Base-by-base conservation (phyloP, 2,888 invertebrate species). In the Phengaris arion region DNA sequence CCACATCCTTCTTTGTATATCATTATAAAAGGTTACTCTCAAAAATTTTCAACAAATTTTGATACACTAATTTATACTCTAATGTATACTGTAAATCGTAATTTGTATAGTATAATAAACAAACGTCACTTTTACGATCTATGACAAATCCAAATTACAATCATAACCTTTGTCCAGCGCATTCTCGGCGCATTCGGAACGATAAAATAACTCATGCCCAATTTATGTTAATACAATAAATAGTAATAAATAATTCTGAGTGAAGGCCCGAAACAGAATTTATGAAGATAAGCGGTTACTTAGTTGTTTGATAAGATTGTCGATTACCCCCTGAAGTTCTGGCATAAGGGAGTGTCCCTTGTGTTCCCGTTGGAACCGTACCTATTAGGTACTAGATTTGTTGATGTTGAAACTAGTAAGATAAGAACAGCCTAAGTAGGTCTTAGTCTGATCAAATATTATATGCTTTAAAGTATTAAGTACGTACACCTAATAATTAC, bases 211-310 rank as follows among this genome's bases (percentile, higher is more conserved):
- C 90, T 93, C 93, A 93, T 86, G 93, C 91, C 90, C 92, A 93
- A 93, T 93, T 93, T 93, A 93, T 93, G 92, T 93, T 93, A 93
- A 92, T 93, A 92, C 89, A 90, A 93, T 93, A 93, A 93, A 93
- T 92, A 92, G 87, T 89, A 84, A 87, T 93, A 93, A 93, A 93
- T 93, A 89, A 91, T 85, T 83, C 84, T 83, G 82, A 83, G 83
- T 85, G 87, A 88, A 87, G 86, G 84, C 85, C 82, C 85, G 85
- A 86, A 87, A 89, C 88, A 88, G 88, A 89, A 93, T 93, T 92
- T 92, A 93, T 92, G 87, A 87, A 85, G 82, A 84, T 86, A 83
- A 81, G 75, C 75, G 73, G 68, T 86, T 85, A 87, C 87, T 86
- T 85, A 84, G 79, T 81, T 85, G 83, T 82, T 51, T 15, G 46